Evolutionary conservation across 2,797 vertebrate species (phyloP).

Genomic region (Gymnoscopelus braueri): DNA sequence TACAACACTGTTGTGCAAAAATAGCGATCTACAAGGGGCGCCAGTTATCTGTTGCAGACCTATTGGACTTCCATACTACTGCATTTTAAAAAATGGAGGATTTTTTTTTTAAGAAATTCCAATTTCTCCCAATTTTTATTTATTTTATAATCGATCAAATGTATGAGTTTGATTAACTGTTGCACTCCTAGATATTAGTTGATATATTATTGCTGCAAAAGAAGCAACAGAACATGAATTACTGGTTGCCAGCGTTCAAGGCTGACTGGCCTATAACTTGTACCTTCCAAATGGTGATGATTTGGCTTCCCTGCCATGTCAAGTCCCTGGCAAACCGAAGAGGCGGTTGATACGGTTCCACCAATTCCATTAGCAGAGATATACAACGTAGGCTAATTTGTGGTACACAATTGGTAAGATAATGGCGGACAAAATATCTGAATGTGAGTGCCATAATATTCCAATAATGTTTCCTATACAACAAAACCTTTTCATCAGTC

Average conservation of each 20-base stretch:
- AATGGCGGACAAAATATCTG: background rate
- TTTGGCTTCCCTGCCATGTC: slow-evolving; percentile 9
- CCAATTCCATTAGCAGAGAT: slow-evolving; percentile 48
- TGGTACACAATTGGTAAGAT: background rate
- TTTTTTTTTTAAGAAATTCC: too few species aligned
- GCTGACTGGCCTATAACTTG: slow-evolving; percentile 14
- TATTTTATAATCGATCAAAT: too few species aligned
- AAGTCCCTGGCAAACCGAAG: slow-evolving; percentile 3
- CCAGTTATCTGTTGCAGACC: too few species aligned
- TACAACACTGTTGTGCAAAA: too few species aligned
- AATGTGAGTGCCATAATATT: background rate
- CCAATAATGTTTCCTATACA: background rate
- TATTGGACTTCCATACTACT: too few species aligned
- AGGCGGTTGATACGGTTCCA: slow-evolving; percentile 50
- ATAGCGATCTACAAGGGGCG: too few species aligned
- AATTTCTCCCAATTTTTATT: too few species aligned
- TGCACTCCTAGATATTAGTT: too few species aligned
- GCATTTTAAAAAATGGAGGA: too few species aligned
- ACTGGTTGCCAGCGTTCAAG: slow-evolving; percentile 20
- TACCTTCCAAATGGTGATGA: background rate
- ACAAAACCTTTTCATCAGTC: background rate
- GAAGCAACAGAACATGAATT: background rate
- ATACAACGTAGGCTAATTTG: slow-evolving; percentile 11
- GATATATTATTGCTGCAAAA: too few species aligned
- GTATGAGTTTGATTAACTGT: too few species aligned